Evolutionary conservation across 2,888 invertebrate genomes (phyloP), one percentile per base, ranked within the genome.

Genomic region (Ectobius pallidus): DNA sequence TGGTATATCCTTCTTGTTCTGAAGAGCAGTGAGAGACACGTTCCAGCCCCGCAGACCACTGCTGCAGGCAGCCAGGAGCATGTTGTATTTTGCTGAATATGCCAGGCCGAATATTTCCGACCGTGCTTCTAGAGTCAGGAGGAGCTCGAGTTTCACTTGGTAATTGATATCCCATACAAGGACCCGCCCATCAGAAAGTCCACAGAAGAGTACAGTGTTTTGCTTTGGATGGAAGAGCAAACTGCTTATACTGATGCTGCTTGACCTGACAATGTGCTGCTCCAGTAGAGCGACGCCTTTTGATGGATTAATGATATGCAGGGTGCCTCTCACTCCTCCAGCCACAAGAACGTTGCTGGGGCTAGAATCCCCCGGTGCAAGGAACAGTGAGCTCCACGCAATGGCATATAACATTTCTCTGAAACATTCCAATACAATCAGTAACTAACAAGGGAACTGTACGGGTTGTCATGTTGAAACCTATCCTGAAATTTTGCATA

Each of bases 341-440:
- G 78, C 77, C 16, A 78, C 80, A 30, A 81, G 70, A 65, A 81
- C 76, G 65, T 77, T 79, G 27, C 73, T 75, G 46, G 52, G 73
- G 49, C 22, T 27, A 55, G 18, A 25, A 44, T 52, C 67, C 20
- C 27, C 69, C 39, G 73, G 69, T 27, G 58, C 71, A 16, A 74
- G 63, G 0, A 75, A 49, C 75, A 84, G 49, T 1, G 81, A 82
- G 7, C 83, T 82, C 85, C 85, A 85, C 0, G 83, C 82, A 39
- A 85, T 75, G 1, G 83, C 78, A 75, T 82, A 85, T 69, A 85
- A 83, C 71, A 81, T 77, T 77, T 83, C 80, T 74, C 79, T 79
- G 70, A 22, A 75, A 76, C 44, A 61, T n/a, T n/a, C n/a, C n/a
- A n/a, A n/a, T n/a, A 74, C 62, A 18, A 18, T 7, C 18, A 72